Evolutionary conservation across 2,888 invertebrate species (phyloP).

Genomic region (Tachina fera): DNA sequence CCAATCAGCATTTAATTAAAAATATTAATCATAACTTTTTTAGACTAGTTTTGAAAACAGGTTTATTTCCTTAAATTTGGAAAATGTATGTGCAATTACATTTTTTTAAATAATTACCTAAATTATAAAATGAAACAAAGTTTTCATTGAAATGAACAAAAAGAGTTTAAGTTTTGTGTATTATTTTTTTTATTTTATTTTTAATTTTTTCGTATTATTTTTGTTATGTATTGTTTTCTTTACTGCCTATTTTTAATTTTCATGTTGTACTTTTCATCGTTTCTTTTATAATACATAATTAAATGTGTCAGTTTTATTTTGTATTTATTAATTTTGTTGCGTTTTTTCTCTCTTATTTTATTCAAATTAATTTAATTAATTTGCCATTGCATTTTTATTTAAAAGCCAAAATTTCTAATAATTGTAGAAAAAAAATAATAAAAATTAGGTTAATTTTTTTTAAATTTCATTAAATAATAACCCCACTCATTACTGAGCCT

Average conservation of each 20-base stretch:
- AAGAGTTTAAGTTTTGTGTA: background rate
- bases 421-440: no score
- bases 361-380: no score
- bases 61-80: background rate
- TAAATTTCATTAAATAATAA: no score
- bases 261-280: background rate
- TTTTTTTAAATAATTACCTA: background rate
- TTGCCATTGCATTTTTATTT: no score
- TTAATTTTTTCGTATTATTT: slow-evolving; percentile 2
- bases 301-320: no score
- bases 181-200: slow-evolving; percentile 1
- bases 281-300: background rate
- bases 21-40: background rate
- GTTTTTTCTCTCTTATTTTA: no score
- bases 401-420: no score
- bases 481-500: no score
- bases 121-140: background rate
- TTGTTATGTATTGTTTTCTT: background rate
- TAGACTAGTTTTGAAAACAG: background rate
- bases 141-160: background rate
- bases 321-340: no score
- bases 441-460: no score
- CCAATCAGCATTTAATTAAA: slow-evolving; percentile 10
- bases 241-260: background rate
- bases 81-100: slow-evolving; percentile 23